Evolutionary conservation across 1,140 invertebrate genomes (phyloP), one percentile per base, ranked within the genome.

Genomic region (Cydia amplana): DNA sequence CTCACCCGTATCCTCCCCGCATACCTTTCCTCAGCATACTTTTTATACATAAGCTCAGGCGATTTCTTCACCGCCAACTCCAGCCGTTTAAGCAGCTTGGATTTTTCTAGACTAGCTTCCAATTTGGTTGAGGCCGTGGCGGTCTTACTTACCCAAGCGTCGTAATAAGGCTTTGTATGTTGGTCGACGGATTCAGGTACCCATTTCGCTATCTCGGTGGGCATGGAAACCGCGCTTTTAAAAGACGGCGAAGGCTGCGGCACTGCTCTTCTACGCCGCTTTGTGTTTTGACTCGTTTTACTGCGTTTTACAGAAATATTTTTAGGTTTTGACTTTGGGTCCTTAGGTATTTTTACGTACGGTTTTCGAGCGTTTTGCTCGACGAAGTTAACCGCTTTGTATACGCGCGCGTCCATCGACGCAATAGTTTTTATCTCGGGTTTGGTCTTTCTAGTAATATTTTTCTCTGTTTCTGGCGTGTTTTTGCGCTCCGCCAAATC

Each of bases 141-240:
- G 0, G n/a, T 60, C 3, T 60, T 88, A 28, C 86, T 78, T 0
- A 91, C 80, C 89, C 90, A 91, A 0, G 89, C 90, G 67, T 91
- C 90, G 77, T 91, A 91, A 65, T 91, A 91, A 1, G 82, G 85
- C 74, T 85, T 85, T 0, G 87, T 87, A 14, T 87, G 82, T n/a
- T 80, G 75, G 4, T 82, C 85, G 0, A 85, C 65, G 4, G 77
- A 83, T 14, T 76, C 74, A 4, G 87, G 83, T 25, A 79, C 82
- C 87, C 87, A 90, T 75, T 88, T 90, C 0, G 85, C 87, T 0
- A 89, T 82, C 78, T 89, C 87, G 0, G 87, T 89, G n/a, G 79
- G 77, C 25, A 84, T 83, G 0, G 82, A 78, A 4, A 51, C 65
- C 4, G 55, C 73, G 9, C 55, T 60, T 73, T 46, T 76, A 12